A percentile compares a stretch with the other conserved stretches of the same genome.
Evolutionary conservation across 2,797 vertebrate genomes (phyloP).

Genomic region (Eupleurogrammus muticus): DNA sequence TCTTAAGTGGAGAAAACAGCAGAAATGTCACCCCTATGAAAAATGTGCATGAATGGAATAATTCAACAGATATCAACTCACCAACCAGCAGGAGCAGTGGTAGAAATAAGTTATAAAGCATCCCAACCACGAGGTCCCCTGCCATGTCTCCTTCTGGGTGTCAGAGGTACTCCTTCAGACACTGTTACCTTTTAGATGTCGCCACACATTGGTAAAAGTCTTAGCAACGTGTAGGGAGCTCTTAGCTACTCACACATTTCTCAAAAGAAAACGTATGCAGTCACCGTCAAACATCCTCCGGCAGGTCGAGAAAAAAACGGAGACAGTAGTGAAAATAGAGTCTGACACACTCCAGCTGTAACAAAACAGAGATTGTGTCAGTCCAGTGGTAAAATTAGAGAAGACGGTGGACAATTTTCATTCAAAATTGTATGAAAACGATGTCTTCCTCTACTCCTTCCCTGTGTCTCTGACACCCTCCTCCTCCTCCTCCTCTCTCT

Average conservation of each 20-base stretch:
- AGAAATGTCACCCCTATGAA: neutral
- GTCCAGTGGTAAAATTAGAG: constrained; percentile 8
- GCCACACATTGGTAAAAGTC: constrained; percentile 9
- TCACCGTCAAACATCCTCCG: constrained; percentile 45
- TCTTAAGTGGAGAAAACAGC: neutral
- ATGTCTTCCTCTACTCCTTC: constrained; percentile 51
- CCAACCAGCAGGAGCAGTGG: constrained; percentile 76
- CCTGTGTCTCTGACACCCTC: constrained; percentile 63
- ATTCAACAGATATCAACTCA: constrained; percentile 59
- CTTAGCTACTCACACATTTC: constrained; percentile 56
- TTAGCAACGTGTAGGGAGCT: constrained; percentile 42
- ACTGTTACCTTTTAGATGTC: constrained; percentile 13
- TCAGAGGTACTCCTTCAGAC: constrained; percentile 39
- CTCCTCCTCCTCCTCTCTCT: constrained; percentile 47
- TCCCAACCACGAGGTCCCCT: constrained; percentile 65
- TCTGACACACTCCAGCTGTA: constrained; percentile 19
- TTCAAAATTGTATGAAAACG: constrained; percentile 33
- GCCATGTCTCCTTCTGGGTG: constrained; percentile 59
- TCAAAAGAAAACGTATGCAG: constrained; percentile 11
- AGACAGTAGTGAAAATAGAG: no score
- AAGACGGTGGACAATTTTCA: constrained; percentile 6
- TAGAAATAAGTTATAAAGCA: constrained; percentile 76
- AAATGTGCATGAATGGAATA: neutral
- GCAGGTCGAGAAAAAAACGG: neutral
- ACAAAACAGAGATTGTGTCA: neutral